These are phyloP conservation scores for Synergus itoensis DNA, from an alignment of 2,888 invertebrate species.

Conservation along the genomic window DNA sequence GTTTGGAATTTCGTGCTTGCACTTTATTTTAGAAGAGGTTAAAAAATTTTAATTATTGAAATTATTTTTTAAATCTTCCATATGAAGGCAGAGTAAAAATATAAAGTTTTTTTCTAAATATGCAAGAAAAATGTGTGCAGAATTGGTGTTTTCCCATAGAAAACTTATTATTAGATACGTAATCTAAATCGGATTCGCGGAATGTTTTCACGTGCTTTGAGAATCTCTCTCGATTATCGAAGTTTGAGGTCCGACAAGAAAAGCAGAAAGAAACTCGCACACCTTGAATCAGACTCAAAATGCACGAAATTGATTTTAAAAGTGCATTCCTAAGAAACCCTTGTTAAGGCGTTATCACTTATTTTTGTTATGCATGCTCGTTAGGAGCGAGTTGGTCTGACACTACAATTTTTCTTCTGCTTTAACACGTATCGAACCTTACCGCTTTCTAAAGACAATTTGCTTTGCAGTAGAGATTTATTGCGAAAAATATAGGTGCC, in stretches of 20 bases:
- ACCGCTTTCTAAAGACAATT: constrained; percentile 2
- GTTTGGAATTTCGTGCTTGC: no score
- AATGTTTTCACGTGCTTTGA: background rate
- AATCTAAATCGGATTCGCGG: background rate
- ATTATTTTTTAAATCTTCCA: no score
- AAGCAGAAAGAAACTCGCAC: background rate
- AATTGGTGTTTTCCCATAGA: background rate
- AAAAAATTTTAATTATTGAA: no score
- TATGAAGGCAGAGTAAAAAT: no score
- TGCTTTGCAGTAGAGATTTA: constrained; percentile 17
- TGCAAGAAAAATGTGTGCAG: background rate
- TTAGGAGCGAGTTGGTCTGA: constrained; percentile 3
- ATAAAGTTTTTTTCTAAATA: no score
- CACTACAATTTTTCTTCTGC: constrained; percentile 10
- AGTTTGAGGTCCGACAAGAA: background rate
- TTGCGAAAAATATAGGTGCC: constrained; percentile 1
- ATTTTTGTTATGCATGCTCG: constrained; percentile 11
- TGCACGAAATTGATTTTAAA: background rate
- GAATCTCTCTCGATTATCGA: background rate
- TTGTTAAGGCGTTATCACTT: background rate
- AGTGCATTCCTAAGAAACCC: background rate
- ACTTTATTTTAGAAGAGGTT: no score
- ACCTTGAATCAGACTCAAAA: background rate
- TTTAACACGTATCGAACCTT: constrained; percentile 5
- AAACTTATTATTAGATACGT: background rate